Evolutionary conservation across 1,140 invertebrate species (phyloP).

Genomic region (Nebria ingens): DNA sequence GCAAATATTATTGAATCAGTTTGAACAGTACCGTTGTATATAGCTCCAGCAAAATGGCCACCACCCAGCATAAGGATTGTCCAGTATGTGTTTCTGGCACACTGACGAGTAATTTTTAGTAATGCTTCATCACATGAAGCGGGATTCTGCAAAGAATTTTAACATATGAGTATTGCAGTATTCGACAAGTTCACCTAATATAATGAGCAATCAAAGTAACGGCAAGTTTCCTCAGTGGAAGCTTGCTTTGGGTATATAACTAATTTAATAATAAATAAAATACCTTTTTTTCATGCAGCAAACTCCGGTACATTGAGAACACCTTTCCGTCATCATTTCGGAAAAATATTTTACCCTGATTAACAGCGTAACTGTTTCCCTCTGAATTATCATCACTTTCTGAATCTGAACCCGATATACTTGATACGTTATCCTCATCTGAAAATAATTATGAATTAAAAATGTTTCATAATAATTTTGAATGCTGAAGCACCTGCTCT

Average conservation of each 20-base stretch:
- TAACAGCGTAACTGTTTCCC: constrained; percentile 40
- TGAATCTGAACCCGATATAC: constrained; percentile 63
- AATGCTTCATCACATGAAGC: constrained; percentile 37
- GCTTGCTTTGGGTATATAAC: too few relatives aligned
- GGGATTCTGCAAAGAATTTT: constrained; percentile 35
- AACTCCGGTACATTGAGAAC: constrained; percentile 60
- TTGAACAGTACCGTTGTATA: constrained; percentile 56
- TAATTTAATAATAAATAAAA: constrained; percentile 10
- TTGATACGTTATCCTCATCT: constrained; percentile 57
- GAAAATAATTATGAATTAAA: constrained; percentile 16
- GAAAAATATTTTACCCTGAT: constrained; percentile 61
- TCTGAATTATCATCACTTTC: constrained; percentile 41
- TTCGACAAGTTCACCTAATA: too few relatives aligned
- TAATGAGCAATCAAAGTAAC: too few relatives aligned
- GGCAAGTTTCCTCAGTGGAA: too few relatives aligned
- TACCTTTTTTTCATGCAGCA: constrained; percentile 57
- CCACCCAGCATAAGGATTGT: constrained; percentile 72
- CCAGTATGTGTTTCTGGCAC: constrained; percentile 38
- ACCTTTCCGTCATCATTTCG: constrained; percentile 54
- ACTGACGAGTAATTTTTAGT: constrained; percentile 29
- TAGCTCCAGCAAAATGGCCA: constrained; percentile 76
- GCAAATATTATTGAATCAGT: not conserved
- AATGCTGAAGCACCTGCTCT: constrained; percentile 29
- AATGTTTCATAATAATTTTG: too few relatives aligned
- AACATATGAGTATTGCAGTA: not conserved